Conservation (phyloP, 2,113 vertebrate genomes). For the Toxotes chatareus region DNA sequence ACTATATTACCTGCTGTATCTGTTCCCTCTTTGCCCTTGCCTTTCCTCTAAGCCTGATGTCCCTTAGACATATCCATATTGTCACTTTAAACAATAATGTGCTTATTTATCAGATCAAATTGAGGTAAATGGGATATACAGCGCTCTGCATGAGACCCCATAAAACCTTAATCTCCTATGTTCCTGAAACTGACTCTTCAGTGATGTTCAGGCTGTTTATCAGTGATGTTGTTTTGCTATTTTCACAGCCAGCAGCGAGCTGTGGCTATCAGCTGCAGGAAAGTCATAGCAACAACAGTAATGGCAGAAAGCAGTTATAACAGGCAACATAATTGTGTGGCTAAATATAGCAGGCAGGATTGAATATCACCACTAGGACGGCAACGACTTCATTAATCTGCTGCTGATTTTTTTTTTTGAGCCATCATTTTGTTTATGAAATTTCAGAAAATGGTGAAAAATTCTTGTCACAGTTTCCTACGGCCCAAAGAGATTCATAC, state of each 20-base stretch:
- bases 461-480: neutral
- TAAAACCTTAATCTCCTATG: neutral
- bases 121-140: constrained; percentile 25
- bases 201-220: constrained; percentile 21
- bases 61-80: neutral
- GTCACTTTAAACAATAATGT: constrained; percentile 6
- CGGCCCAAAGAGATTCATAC: neutral
- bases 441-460: neutral
- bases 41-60: constrained; percentile 13
- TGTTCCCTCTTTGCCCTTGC: constrained; percentile 18
- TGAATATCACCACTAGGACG: neutral
- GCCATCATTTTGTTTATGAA: neutral
- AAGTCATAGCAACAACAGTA: constrained; percentile 17
- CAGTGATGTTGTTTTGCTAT: neutral
- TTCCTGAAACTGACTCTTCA: constrained; percentile 15
- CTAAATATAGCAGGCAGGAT: constrained; percentile 14
- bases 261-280: constrained; percentile 16
- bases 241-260: constrained; percentile 3
- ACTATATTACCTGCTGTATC: constrained; percentile 31
- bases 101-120: neutral
- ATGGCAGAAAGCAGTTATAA: constrained; percentile 6
- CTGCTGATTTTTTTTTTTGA: neutral
- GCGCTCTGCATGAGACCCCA: neutral
- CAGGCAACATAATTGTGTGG: constrained; percentile 5
- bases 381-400: constrained; percentile 15